phyloP scores from a whole-genome alignment of 1,140 invertebrate species.

The Drosophila chauvacae region DNA sequence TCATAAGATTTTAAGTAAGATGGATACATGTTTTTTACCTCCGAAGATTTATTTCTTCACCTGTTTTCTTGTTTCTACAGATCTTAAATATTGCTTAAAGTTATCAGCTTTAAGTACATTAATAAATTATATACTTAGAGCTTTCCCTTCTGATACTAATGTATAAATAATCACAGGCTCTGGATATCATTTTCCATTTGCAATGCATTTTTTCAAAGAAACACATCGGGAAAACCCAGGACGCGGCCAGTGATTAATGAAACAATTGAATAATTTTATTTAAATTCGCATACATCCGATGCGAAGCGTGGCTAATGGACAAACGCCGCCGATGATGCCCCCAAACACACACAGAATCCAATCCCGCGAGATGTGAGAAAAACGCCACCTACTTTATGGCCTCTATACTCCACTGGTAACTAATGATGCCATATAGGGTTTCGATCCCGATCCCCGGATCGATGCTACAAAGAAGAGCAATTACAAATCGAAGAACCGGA shows the following conservation, averaged over 20 bases:
- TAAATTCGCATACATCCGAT: conserved; percentile 82
- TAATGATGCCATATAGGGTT: conserved; percentile 56
- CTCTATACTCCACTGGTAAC: conserved; percentile 26
- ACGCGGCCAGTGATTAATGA: conserved; percentile 68
- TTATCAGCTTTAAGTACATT: too few relatives aligned
- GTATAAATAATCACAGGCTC: conserved; percentile 39
- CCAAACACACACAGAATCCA: conserved; percentile 21
- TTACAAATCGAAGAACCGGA: conserved; percentile 59
- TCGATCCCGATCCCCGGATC: conserved; percentile 36
- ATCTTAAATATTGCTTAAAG: too few relatives aligned
- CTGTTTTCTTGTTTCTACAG: too few relatives aligned
- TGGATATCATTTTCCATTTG: conserved; percentile 50
- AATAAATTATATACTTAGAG: too few relatives aligned
- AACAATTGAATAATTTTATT: conserved; percentile 78
- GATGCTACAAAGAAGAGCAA: conserved; percentile 67
- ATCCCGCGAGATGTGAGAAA: conserved; percentile 67
- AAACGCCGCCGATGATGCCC: conserved; percentile 66
- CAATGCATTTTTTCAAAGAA: conserved; percentile 45
- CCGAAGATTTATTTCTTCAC: too few relatives aligned
- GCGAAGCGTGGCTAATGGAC: conserved; percentile 68
- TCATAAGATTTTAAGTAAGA: too few relatives aligned
- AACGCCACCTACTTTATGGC: conserved; percentile 70
- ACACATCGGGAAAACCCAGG: conserved; percentile 11
- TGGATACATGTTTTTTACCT: too few relatives aligned
- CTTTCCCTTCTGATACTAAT: conserved; percentile 14